Conservation (phyloP, 2,888 invertebrate genomes). For the Lasioglossum pauxillum region DNA sequence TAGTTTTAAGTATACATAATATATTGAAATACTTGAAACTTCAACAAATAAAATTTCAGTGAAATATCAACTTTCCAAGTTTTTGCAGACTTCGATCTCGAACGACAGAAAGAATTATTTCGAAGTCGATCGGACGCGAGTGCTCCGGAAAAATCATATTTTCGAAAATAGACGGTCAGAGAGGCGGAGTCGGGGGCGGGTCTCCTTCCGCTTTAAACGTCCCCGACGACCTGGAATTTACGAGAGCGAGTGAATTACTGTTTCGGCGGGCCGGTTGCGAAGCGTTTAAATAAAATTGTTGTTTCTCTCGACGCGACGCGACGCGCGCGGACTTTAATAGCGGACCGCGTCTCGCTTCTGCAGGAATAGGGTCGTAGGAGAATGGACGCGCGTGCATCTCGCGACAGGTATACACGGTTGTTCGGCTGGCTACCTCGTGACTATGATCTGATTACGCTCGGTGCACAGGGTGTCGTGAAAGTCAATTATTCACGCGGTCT, state of each 20-base stretch:
- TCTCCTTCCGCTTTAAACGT: constrained; percentile 25
- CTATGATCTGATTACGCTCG: background rate
- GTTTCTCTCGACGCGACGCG: constrained; percentile 36
- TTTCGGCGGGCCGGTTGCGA: background rate
- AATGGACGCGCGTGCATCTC: constrained; percentile 27
- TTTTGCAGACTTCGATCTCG: too few relatives aligned
- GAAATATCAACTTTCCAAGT: too few relatives aligned
- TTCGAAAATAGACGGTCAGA: constrained; percentile 43
- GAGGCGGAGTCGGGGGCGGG: background rate
- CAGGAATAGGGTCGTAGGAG: constrained; percentile 3
- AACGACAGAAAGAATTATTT: too few relatives aligned
- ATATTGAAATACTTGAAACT: too few relatives aligned
- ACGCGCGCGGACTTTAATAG: constrained; percentile 15
- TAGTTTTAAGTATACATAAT: too few relatives aligned
- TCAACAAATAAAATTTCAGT: too few relatives aligned
- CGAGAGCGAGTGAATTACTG: constrained; percentile 6
- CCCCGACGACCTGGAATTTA: constrained; percentile 46
- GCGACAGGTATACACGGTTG: background rate
- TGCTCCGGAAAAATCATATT: constrained; percentile 28
- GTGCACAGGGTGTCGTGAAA: background rate
- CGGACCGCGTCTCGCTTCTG: background rate
- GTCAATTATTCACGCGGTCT: background rate
- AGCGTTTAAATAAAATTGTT: constrained; percentile 12
- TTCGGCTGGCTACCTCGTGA: background rate
- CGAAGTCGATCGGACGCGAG: background rate